Percentiles rank a stretch among this genome's conserved stretches.
Conservation (phyloP, 2,113 vertebrate species). For the Casuarius casuarius region DNA sequence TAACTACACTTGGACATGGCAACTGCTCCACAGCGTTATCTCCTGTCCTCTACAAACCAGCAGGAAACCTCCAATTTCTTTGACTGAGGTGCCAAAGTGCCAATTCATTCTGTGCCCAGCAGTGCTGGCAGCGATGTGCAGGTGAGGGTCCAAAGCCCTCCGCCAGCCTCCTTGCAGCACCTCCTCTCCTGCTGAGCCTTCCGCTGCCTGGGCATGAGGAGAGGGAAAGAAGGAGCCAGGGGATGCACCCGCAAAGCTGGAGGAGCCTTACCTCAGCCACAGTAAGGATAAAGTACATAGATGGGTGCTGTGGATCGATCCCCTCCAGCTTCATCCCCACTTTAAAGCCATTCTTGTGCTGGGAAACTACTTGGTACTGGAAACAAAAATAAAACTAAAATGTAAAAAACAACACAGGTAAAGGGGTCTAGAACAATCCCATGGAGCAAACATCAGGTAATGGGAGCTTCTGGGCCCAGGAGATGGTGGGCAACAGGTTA, state of each 20-base stretch:
- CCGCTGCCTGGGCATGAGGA: accelerated
- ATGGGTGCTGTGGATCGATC: slow-evolving; percentile 95
- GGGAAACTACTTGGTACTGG: slow-evolving; percentile 84
- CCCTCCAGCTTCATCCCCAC: slow-evolving; percentile 99
- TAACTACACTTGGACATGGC: background rate
- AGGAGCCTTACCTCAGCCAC: slow-evolving; percentile 89
- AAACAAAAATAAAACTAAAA: slow-evolving; percentile 26
- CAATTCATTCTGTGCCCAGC: background rate
- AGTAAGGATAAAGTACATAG: slow-evolving; percentile 97
- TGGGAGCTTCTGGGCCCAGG: slow-evolving; percentile 9
- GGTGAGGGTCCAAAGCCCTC: background rate
- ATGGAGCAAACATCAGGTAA: background rate
- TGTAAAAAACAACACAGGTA: background rate
- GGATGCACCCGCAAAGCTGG: accelerated
- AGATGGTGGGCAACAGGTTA: background rate
- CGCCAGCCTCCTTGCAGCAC: background rate
- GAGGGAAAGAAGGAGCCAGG: background rate
- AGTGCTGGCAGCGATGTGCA: background rate
- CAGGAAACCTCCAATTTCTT: background rate
- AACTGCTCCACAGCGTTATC: background rate
- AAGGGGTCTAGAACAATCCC: background rate
- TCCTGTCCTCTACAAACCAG: background rate
- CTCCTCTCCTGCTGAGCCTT: background rate
- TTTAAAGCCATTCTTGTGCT: slow-evolving; percentile 89
- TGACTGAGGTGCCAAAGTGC: background rate